Conservation (phyloP, 2,113 vertebrate species). For the Sebastes fasciatus region DNA sequence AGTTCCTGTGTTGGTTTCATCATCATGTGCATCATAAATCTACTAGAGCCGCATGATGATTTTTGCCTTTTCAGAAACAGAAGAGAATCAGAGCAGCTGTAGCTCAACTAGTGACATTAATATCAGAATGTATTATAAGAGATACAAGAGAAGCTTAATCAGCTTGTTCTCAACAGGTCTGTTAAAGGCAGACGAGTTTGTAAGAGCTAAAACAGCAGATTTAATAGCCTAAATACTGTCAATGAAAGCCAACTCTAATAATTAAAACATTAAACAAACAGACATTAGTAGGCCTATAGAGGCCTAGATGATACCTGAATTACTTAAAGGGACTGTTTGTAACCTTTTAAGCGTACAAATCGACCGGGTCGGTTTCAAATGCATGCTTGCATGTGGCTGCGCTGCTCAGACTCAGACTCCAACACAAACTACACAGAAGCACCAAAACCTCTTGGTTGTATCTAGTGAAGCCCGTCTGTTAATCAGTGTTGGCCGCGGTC, state of each 20-base stretch:
- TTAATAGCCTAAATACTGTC: not conserved
- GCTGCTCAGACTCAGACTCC: too few species aligned
- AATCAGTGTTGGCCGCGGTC: too few species aligned
- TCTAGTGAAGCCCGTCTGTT: too few species aligned
- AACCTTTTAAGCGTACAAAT: too few species aligned
- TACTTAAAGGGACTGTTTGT: not conserved
- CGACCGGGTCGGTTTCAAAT: too few species aligned
- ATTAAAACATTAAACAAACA: not conserved
- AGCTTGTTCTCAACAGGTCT: slow-evolving; percentile 20
- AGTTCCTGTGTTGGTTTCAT: slow-evolving; percentile 30
- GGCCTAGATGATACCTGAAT: not conserved
- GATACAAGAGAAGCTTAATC: not conserved
- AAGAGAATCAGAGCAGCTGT: not conserved
- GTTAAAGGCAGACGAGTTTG: not conserved
- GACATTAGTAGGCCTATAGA: not conserved
- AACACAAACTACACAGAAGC: too few species aligned
- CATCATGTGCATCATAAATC: slow-evolving; percentile 5
- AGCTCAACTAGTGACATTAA: not conserved
- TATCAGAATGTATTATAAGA: too few species aligned
- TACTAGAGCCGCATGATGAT: not conserved
- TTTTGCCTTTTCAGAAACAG: not conserved
- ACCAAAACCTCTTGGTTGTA: too few species aligned
- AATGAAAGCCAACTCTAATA: not conserved
- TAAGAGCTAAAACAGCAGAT: not conserved
- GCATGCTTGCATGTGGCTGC: too few species aligned